Evolutionary conservation across 37 sponge, comb jelly and placozoan species (phyloP).

Genomic region (Chondrosia reniformis): DNA sequence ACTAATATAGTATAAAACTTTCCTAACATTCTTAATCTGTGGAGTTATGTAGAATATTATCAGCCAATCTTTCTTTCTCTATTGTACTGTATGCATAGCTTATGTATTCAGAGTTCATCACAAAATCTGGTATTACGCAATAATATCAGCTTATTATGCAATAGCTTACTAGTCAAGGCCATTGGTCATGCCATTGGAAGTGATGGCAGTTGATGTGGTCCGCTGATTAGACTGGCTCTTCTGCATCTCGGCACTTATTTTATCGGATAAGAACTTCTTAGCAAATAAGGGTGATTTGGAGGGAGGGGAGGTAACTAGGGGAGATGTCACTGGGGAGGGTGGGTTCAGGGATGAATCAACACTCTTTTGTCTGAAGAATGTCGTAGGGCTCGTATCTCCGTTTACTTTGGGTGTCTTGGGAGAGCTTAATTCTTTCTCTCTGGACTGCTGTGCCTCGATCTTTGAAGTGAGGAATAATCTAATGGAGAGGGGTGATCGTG

Average conservation of each 20-base stretch:
- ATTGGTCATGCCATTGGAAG: no score
- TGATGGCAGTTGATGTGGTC: no score
- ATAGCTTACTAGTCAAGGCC: no score
- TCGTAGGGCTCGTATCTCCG: background rate
- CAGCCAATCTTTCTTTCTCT: background rate
- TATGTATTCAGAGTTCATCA: no score
- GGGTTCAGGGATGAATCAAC: background rate
- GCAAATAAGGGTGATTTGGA: background rate
- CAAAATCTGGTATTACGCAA: no score
- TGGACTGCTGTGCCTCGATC: background rate
- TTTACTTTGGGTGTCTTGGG: background rate
- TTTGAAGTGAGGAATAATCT: background rate
- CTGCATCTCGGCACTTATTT: background rate
- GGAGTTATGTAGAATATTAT: background rate
- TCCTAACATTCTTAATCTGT: no score
- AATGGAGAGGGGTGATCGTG: background rate
- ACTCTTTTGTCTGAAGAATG: background rate
- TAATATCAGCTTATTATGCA: no score
- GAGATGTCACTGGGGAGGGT: background rate
- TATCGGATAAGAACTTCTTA: background rate
- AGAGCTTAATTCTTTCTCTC: background rate
- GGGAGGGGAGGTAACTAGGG: background rate
- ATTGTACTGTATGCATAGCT: background rate
- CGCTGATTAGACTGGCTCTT: background rate
- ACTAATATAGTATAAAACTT: no score